Evolutionary conservation across 64 coral and sea anemone genomes (phyloP).

Genomic region (Dendronephthya gigantea): DNA sequence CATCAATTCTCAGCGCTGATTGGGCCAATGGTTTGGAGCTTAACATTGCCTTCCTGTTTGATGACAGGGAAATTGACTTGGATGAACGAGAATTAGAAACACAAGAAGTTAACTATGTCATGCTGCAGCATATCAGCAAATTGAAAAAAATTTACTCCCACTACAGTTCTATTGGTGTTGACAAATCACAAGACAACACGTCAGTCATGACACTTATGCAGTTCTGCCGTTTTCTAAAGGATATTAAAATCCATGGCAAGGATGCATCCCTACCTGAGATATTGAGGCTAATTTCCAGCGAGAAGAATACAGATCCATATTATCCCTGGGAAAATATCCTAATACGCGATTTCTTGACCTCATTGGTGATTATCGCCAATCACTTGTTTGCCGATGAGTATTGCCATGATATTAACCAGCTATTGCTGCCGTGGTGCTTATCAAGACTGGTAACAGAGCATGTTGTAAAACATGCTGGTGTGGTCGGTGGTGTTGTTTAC

Average conservation of each 20-base stretch:
- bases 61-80: slow-evolving; percentile 56
- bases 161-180: slow-evolving; percentile 61
- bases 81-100: slow-evolving; percentile 58
- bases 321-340: slow-evolving; percentile 69
- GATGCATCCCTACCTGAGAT: slow-evolving; percentile 54
- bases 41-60: slow-evolving; percentile 53
- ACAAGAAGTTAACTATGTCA: slow-evolving; percentile 49
- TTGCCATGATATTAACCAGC: background rate
- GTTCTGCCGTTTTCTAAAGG: slow-evolving; percentile 90
- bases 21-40: slow-evolving; percentile 59
- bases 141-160: slow-evolving; percentile 76
- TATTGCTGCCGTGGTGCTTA: slow-evolving; percentile 60
- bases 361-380: slow-evolving; percentile 70
- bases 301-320: slow-evolving; percentile 40
- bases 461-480: slow-evolving; percentile 57
- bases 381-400: slow-evolving; percentile 47
- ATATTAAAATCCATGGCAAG: slow-evolving; percentile 68
- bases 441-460: slow-evolving; percentile 69
- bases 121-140: slow-evolving; percentile 71
- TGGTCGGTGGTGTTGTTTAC: slow-evolving; percentile 66
- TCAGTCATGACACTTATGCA: slow-evolving; percentile 83
- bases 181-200: slow-evolving; percentile 72
- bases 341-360: slow-evolving; percentile 72
- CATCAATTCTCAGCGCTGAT: slow-evolving; percentile 6
- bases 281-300: slow-evolving; percentile 39